A percentile compares a stretch with the other conserved stretches of the same genome.
phyloP scores from a whole-genome alignment of 2,113 vertebrate genomes.

The Corythoichthys haematopterus region DNA sequence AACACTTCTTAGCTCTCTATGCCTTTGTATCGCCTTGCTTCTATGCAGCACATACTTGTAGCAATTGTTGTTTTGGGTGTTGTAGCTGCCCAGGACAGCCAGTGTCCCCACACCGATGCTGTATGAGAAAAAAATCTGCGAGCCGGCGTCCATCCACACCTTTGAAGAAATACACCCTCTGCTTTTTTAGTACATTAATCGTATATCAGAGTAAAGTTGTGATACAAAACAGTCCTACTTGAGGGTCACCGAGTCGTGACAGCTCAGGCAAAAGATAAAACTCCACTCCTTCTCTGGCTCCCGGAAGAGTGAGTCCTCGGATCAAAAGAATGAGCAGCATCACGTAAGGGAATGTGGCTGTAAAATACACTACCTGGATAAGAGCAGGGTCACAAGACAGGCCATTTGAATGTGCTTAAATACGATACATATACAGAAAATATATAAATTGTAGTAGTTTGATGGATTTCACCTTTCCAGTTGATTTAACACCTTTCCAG shows the following conservation, averaged over 20 bases:
- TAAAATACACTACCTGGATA: slow-evolving; percentile 67
- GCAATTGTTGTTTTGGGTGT: slow-evolving; percentile 69
- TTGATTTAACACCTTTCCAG: slow-evolving; percentile 92
- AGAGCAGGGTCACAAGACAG: neutral
- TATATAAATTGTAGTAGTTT: neutral
- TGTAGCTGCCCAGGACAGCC: slow-evolving; percentile 67
- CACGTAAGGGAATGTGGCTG: slow-evolving; percentile 73
- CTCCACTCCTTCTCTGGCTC: slow-evolving; percentile 62
- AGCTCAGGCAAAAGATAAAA: slow-evolving; percentile 72
- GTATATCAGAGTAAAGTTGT: neutral
- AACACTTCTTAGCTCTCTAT: too few species aligned
- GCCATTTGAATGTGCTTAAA: neutral
- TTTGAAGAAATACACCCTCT: slow-evolving; percentile 30
- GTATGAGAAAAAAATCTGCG: slow-evolving; percentile 72
- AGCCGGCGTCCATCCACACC: slow-evolving; percentile 75
- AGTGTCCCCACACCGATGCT: slow-evolving; percentile 60
- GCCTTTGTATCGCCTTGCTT: too few species aligned
- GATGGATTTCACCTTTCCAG: slow-evolving; percentile 80
- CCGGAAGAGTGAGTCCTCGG: slow-evolving; percentile 71
- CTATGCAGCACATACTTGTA: slow-evolving; percentile 57
- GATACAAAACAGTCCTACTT: slow-evolving; percentile 36
- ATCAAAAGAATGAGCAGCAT: slow-evolving; percentile 71
- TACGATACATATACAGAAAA: neutral
- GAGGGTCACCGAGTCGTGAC: slow-evolving; percentile 60
- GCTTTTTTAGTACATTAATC: neutral